A percentile compares a stretch with the other conserved stretches of the same genome.
These are phyloP conservation scores for Panzeria rudis DNA, from an alignment of 2,888 invertebrate genomes.

Conservation along the genomic window DNA sequence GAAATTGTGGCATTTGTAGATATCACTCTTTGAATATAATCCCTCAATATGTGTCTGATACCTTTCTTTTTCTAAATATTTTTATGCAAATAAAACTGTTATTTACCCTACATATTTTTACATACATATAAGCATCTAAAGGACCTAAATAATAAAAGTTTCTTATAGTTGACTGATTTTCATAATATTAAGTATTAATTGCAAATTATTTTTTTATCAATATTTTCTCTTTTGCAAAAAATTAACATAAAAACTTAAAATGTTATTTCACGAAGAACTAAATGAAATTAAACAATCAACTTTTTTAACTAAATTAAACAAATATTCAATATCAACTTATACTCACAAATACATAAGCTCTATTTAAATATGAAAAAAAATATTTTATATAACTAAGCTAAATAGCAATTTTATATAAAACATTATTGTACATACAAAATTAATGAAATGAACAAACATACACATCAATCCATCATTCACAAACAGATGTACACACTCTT, in stretches of 20 bases:
- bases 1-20: too few relatives aligned
- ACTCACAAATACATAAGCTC: neutral
- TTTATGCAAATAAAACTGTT: too few relatives aligned
- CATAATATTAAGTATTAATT: too few relatives aligned
- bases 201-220: too few relatives aligned
- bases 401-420: slow-evolving; percentile 45
- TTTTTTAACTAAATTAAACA: slow-evolving; percentile 22
- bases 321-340: slow-evolving; percentile 1
- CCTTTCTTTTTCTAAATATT: too few relatives aligned
- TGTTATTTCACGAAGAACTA: neutral
- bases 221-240: neutral
- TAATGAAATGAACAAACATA: slow-evolving; percentile 65
- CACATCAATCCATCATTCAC: slow-evolving; percentile 51
- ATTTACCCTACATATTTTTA: too few relatives aligned
- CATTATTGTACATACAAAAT: slow-evolving; percentile 46
- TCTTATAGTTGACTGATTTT: too few relatives aligned
- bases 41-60: too few relatives aligned
- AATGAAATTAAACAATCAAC: slow-evolving; percentile 41
- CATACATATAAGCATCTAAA: too few relatives aligned
- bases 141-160: too few relatives aligned
- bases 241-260: neutral
- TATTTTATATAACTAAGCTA: neutral
- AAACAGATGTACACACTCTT: neutral
- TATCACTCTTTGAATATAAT: too few relatives aligned
- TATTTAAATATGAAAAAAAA: slow-evolving; percentile 2